Conservation (phyloP, 2,113 vertebrate species). For the Poecilia latipinna region DNA sequence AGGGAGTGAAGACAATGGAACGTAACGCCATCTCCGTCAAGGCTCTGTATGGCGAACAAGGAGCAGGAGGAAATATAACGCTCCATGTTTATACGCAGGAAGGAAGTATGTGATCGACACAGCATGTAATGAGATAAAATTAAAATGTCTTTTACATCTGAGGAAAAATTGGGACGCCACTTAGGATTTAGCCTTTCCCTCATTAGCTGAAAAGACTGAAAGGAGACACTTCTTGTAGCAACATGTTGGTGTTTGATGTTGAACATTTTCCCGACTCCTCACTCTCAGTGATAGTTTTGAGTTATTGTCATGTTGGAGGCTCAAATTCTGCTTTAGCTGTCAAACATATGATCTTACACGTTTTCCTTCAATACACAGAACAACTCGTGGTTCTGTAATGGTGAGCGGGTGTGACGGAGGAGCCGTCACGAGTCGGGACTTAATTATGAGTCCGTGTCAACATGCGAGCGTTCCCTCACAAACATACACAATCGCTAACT, state of each 20-base stretch:
- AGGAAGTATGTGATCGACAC: slow-evolving; percentile 60
- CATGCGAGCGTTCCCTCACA: too few species aligned
- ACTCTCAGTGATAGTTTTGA: neutral
- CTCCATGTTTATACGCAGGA: slow-evolving; percentile 64
- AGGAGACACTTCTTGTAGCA: neutral
- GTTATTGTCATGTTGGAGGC: neutral
- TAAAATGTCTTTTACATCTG: neutral
- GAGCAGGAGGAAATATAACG: slow-evolving; percentile 8
- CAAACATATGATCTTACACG: too few species aligned
- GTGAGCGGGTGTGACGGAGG: too few species aligned
- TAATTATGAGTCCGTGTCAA: too few species aligned
- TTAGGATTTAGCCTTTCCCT: neutral
- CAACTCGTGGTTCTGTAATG: too few species aligned
- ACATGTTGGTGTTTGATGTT: neutral
- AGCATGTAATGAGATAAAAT: neutral
- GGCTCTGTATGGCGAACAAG: slow-evolving; percentile 42
- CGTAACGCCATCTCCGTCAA: slow-evolving; percentile 71
- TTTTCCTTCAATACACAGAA: too few species aligned
- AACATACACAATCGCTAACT: too few species aligned
- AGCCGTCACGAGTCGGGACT: too few species aligned
- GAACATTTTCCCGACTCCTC: neutral
- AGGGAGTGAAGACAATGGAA: slow-evolving; percentile 63
- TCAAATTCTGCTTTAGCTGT: neutral
- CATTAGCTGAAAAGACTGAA: neutral
- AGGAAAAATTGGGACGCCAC: neutral